Base-by-base conservation (phyloP, 2,113 vertebrate genomes). In the Malurus cyaneus region DNA sequence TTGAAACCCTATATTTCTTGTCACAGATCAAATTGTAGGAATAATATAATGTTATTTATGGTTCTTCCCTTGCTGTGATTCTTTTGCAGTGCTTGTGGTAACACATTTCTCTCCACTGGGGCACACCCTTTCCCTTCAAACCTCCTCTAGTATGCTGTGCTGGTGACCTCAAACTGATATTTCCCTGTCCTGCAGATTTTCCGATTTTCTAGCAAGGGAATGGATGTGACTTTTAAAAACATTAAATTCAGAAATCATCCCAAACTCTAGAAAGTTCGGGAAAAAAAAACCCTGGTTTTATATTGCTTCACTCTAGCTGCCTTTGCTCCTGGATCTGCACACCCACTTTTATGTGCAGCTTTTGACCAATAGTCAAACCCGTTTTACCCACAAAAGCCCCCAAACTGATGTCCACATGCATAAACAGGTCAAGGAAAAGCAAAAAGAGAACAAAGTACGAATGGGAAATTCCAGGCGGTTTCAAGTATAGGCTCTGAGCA, bases 351-450 rank as follows among this genome's bases (percentile, higher is more conserved):
- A 24, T 32, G 32, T 23, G 31, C 5, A 28, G 18, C 1, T 28
- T 86, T 61, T 21, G 23, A 18, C 3, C 14, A 9, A 26, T 8
- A 31, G 24, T 26, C 18, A 84, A 25, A 41, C 14, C 12, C 6
- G 4, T 26, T 94, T 86, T n/a, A 13, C 5, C 26, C 12, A 14
- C 12, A 53, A 62, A 80, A 87, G 5, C 3, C 2, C 8, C 18
- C 3, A 1, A 9, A 18, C 5, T 62, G 34, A 26, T 28, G 8
- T 18, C 41, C 2, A 0, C 19, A 16, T 9, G 67, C 36, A 28
- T 3, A 25, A 76, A 72, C 17, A 72, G 34, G 19, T 10, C 7
- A 25, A 70, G 52, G 36, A 61, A 92, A 76, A 15, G n/a, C 20
- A 32, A 32, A 57, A 64, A 82, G 12, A 36, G 3, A 54, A 29